These are phyloP conservation scores for Chrysotoxum bicinctum DNA, from an alignment of 2,888 invertebrate genomes.

Conservation along the genomic window DNA sequence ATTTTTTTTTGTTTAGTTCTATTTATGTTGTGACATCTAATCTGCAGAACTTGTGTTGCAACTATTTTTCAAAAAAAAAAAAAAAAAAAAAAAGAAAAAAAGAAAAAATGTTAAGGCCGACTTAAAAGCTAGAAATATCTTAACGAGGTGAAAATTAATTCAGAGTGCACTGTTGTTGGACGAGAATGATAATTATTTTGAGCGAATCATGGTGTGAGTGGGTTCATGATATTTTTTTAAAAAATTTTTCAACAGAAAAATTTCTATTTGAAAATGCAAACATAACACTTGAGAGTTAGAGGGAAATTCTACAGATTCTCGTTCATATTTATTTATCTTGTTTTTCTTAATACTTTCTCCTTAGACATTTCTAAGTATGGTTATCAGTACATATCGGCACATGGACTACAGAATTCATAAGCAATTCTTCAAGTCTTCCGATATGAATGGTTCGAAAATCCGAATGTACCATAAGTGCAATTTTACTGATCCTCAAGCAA, in stretches of 20 bases:
- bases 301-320: no score
- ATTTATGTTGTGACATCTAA: constrained; percentile 70
- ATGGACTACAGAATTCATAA: no score
- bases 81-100: neutral
- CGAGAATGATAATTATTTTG: constrained; percentile 28
- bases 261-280: neutral
- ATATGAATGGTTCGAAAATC: no score
- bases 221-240: neutral
- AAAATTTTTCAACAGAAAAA: neutral
- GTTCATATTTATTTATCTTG: neutral
- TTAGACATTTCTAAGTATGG: neutral
- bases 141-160: constrained; percentile 39
- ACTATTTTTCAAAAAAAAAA: constrained; percentile 35
- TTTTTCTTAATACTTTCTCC: neutral
- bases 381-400: no score
- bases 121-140: constrained; percentile 34
- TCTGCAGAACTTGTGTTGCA: constrained; percentile 66
- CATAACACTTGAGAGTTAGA: neutral
- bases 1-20: constrained; percentile 26
- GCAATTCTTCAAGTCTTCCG: no score
- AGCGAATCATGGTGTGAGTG: neutral
- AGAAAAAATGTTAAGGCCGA: constrained; percentile 28
- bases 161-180: constrained; percentile 6
- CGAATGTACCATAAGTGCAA: no score
- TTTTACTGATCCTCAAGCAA: no score